Evolutionary conservation across 2,888 invertebrate species (phyloP).

Genomic region (Acleris holmiana): DNA sequence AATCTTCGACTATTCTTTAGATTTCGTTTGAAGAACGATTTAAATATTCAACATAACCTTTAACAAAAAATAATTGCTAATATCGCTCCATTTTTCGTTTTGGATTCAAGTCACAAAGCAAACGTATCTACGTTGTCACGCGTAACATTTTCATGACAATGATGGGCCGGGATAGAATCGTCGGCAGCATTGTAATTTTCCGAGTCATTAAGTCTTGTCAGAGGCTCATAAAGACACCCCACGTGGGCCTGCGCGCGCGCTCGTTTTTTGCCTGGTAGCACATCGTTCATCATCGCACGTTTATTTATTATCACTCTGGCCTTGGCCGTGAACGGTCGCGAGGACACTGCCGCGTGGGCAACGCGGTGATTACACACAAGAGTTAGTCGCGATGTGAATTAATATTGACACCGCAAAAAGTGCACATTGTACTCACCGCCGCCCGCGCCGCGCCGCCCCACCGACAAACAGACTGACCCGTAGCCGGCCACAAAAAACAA

Average conservation of each 20-base stretch:
- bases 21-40: background rate
- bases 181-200: slow-evolving; percentile 69
- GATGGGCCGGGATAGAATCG: slow-evolving; percentile 47
- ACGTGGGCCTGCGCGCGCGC: slow-evolving; percentile 69
- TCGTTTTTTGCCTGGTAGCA: slow-evolving; percentile 67
- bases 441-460: slow-evolving; percentile 26
- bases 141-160: slow-evolving; percentile 55
- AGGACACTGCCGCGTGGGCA: slow-evolving; percentile 60
- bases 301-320: slow-evolving; percentile 74
- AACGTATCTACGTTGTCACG: slow-evolving; percentile 44
- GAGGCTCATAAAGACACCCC: slow-evolving; percentile 70
- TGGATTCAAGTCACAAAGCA: slow-evolving; percentile 10
- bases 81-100: slow-evolving; percentile 10
- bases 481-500: slow-evolving; percentile 46
- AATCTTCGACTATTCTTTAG: background rate
- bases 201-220: slow-evolving; percentile 72
- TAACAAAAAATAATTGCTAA: slow-evolving; percentile 4
- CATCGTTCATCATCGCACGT: slow-evolving; percentile 76
- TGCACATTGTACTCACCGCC: slow-evolving; percentile 49
- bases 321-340: slow-evolving; percentile 82
- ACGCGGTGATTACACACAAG: slow-evolving; percentile 54
- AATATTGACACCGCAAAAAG: slow-evolving; percentile 56
- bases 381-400: slow-evolving; percentile 53
- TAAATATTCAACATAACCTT: slow-evolving; percentile 1
- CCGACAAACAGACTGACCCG: slow-evolving; percentile 43